Evolutionary conservation across 35 echinoderm and acorn worm genomes (phyloP).

Genomic region (Holothuria glaberrima): DNA sequence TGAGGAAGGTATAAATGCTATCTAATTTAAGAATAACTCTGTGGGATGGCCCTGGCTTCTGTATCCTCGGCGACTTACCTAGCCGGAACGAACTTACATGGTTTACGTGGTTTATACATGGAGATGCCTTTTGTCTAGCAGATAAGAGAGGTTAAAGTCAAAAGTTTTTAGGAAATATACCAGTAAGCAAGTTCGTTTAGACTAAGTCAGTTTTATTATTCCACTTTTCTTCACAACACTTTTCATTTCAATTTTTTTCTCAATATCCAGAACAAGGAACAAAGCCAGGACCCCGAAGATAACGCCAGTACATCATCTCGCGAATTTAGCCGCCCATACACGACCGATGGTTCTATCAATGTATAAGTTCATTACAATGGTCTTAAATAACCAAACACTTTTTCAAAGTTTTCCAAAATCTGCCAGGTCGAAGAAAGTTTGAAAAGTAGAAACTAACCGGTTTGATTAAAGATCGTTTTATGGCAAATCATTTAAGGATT

Average conservation of each 20-base stretch:
- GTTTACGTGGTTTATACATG: too few relatives aligned
- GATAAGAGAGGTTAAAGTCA: neutral
- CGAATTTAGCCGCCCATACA: constrained; percentile 7
- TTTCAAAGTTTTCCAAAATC: neutral
- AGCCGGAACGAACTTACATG: too few relatives aligned
- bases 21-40: too few relatives aligned
- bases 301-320: neutral
- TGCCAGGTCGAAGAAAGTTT: neutral
- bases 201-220: neutral
- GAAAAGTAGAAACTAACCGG: too few relatives aligned
- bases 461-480: too few relatives aligned
- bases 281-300: neutral
- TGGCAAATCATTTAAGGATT: too few relatives aligned
- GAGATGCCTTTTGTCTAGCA: too few relatives aligned
- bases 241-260: neutral
- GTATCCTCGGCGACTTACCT: too few relatives aligned
- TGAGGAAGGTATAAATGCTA: too few relatives aligned
- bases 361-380: neutral
- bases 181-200: neutral
- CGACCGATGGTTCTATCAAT: neutral
- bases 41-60: too few relatives aligned
- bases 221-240: neutral
- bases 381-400: neutral
- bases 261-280: neutral
- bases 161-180: neutral